These are phyloP conservation scores for Eledona agricola DNA, from an alignment of 2,888 invertebrate species.

Conservation along the genomic window DNA sequence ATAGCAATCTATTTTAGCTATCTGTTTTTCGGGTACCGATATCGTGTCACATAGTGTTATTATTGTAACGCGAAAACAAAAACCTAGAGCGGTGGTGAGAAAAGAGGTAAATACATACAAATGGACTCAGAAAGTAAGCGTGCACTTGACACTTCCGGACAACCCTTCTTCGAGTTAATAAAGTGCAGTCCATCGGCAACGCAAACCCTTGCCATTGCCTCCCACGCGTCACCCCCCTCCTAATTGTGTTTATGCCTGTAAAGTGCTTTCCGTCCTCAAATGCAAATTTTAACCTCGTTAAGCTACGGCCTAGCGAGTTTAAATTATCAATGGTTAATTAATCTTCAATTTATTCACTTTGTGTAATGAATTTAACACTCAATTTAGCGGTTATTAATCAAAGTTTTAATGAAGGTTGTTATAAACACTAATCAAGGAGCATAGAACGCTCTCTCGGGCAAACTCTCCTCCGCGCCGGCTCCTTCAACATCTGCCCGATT, in stretches of 20 bases:
- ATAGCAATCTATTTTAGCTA: no score
- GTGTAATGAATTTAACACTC: constrained; percentile 61
- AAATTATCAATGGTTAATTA: constrained; percentile 66
- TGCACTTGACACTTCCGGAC: constrained; percentile 61
- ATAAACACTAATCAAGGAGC: constrained; percentile 55
- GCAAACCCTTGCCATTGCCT: constrained; percentile 37
- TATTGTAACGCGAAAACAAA: no score
- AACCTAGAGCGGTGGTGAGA: no score
- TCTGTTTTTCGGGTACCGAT: no score
- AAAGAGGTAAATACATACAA: constrained; percentile 35
- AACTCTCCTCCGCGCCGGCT: constrained; percentile 36
- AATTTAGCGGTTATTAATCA: constrained; percentile 69
- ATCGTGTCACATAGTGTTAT: no score
- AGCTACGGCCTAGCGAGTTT: constrained; percentile 64
- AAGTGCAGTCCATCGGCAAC: constrained; percentile 43
- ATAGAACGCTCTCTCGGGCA: constrained; percentile 39
- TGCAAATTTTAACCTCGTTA: constrained; percentile 67
- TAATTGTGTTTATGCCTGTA: constrained; percentile 64
- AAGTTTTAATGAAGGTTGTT: constrained; percentile 66
- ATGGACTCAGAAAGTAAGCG: constrained; percentile 56
- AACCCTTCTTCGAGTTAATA: constrained; percentile 54
- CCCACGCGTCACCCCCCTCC: constrained; percentile 56
- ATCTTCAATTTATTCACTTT: constrained; percentile 67
- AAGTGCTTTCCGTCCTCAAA: constrained; percentile 66
- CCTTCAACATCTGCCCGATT: constrained; percentile 51